These are phyloP conservation scores for Erpobdella octoculata DNA, from an alignment of 2,888 invertebrate species.

Conservation along the genomic window DNA sequence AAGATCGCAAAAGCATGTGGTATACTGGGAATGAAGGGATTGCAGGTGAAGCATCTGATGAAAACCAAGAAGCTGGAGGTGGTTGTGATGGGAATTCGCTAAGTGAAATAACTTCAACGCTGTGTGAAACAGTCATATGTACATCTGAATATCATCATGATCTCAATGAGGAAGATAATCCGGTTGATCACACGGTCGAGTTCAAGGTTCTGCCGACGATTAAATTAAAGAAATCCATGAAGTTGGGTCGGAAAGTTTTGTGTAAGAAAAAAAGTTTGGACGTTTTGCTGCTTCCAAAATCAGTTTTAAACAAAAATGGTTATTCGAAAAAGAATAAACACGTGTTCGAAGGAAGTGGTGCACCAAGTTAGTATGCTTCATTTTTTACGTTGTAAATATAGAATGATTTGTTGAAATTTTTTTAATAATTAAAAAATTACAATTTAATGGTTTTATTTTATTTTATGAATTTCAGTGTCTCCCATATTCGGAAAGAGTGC, in stretches of 20 bases:
- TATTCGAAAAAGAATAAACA: no score
- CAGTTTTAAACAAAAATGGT: background rate
- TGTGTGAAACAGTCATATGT: no score
- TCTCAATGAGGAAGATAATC: background rate
- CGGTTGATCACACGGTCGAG: background rate
- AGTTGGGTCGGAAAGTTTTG: background rate
- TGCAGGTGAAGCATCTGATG: background rate
- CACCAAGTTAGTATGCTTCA: background rate
- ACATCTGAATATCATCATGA: no score
- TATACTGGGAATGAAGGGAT: background rate
- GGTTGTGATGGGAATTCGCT: background rate
- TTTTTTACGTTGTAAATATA: background rate
- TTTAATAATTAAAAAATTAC: background rate
- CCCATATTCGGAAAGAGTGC: no score
- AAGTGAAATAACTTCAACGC: no score
- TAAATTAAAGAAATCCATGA: background rate
- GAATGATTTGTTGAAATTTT: background rate
- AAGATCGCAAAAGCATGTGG: background rate
- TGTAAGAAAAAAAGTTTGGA: background rate
- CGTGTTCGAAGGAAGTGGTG: background rate
- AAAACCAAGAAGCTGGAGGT: background rate
- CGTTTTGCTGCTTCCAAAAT: background rate
- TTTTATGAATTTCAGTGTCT: no score
- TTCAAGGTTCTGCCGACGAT: background rate
- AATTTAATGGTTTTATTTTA: background rate